A percentile compares a stretch with the other conserved stretches of the same genome.
Conservation (phyloP, 2,113 vertebrate species). For the Pseudorasbora parva region DNA sequence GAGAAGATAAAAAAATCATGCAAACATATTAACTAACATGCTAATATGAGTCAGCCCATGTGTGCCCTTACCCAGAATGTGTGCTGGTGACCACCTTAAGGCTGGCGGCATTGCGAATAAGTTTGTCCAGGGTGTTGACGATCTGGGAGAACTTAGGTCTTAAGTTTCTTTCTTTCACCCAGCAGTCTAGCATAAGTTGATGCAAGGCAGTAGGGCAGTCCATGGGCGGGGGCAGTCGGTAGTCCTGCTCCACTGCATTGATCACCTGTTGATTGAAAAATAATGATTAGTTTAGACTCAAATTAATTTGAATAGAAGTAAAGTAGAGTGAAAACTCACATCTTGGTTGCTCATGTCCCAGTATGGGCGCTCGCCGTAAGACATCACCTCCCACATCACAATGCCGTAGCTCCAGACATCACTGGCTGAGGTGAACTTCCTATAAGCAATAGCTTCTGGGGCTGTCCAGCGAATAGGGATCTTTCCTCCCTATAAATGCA, state of each 20-base stretch:
- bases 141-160: constrained; percentile 98
- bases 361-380: constrained; percentile 95
- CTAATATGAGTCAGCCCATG: neutral
- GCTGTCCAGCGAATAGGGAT: constrained; percentile 98
- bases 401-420: constrained; percentile 99
- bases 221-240: constrained; percentile 96
- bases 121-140: constrained; percentile 95
- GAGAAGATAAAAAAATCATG: constrained; percentile 35
- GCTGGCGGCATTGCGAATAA: constrained; percentile 97
- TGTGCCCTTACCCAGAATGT: constrained; percentile 87
- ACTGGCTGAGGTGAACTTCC: constrained; percentile 97
- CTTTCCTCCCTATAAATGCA: constrained; percentile 86
- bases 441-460: constrained; percentile 95
- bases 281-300: neutral
- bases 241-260: constrained; percentile 97
- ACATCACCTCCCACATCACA: constrained; percentile 99
- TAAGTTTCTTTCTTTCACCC: constrained; percentile 96
- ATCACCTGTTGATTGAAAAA: constrained; percentile 82
- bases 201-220: constrained; percentile 97
- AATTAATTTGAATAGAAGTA: neutral
- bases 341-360: constrained; percentile 99
- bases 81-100: constrained; percentile 94
- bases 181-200: constrained; percentile 98
- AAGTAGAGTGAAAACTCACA: constrained; percentile 76
- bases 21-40: constrained; percentile 5